Evolutionary conservation across 2,888 invertebrate genomes (phyloP), one percentile per base, ranked within the genome.

Genomic region (Cremastobaeus sp.): DNA sequence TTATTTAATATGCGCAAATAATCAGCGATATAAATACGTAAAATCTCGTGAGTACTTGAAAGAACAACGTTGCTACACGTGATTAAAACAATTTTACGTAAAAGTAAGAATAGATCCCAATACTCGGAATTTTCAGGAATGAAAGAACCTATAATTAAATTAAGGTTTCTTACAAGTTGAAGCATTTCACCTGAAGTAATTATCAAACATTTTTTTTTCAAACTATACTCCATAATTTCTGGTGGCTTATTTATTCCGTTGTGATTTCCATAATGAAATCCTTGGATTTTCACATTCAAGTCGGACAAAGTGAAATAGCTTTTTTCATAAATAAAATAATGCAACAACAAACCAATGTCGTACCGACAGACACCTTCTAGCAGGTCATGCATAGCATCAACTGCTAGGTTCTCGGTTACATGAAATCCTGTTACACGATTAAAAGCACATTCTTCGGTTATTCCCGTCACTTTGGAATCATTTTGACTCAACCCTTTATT

Each of bases 101-200:
- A 21, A 11, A 45, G n/a, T 32, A 47, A 54, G 6, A 47, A 35
- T 6, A 69, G 9, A 34, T 39, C n/a, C 48, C 60, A 69, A 11
- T 39, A 30, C 8, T 52, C 34, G 21, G 52, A 47, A 18, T 30
- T 8, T 43, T 35, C 48, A 17, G 54, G 48, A 30, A 66, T 12
- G 14, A 47, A 47, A 55, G 35, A 20, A 18, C 55, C 65, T n/a
- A 66, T 45, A 28, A 66, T 35, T 32, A 66, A 28, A 11, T 32
- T 45, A 17, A 66, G 25, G 28, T 66, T 37, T 37, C 12, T 25
- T 9, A 45, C 12, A 8, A 78, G 59, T 12, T 34, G 48, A 20
- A 60, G 35, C 78, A 77, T 78, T 71, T 78, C 77, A 9, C 76
- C 57, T 8, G 78, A 76, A 9, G 77, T 77, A 17, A 78, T 73